Evolutionary conservation across 2,113 vertebrate genomes (phyloP).

Genomic region (Leuciscus idus): DNA sequence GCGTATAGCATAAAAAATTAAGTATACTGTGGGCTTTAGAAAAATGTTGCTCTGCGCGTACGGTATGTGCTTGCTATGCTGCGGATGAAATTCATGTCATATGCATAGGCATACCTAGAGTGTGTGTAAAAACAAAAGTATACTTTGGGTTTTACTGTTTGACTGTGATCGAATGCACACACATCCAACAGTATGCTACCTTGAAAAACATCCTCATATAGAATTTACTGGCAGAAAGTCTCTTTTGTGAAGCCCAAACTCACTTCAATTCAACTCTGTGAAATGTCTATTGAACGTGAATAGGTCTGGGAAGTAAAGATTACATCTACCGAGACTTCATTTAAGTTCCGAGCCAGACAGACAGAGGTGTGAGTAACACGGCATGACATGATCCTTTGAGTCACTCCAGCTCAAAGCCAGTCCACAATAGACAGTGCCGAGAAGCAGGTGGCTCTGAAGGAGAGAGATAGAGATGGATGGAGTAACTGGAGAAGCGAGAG

Average conservation of each 20-base stretch:
- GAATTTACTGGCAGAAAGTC: neutral
- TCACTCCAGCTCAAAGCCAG: neutral
- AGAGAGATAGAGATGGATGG: slow-evolving; percentile 7
- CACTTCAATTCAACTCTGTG: slow-evolving; percentile 13
- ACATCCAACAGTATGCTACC: too few relatives aligned
- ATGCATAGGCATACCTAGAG: too few relatives aligned
- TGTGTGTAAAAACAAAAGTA: too few relatives aligned
- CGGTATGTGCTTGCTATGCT: too few relatives aligned
- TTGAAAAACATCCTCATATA: neutral
- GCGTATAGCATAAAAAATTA: too few relatives aligned
- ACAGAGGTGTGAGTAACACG: slow-evolving; percentile 37
- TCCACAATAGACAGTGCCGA: slow-evolving; percentile 1
- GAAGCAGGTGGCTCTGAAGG: slow-evolving; percentile 17
- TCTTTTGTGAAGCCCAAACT: slow-evolving; percentile 11
- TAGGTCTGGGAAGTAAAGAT: slow-evolving; percentile 24
- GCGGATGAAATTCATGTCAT: too few relatives aligned
- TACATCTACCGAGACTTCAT: slow-evolving; percentile 17
- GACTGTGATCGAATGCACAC: too few relatives aligned
- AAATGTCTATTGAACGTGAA: slow-evolving; percentile 22
- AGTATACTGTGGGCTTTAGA: too few relatives aligned
- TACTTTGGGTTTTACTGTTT: too few relatives aligned
- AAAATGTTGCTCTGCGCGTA: too few relatives aligned
- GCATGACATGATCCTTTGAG: slow-evolving; percentile 26
- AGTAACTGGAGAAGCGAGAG: slow-evolving; percentile 32
- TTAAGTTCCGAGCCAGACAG: slow-evolving; percentile 26